A percentile compares a stretch with the other conserved stretches of the same genome.
These are phyloP conservation scores for Eupelmus urozonus DNA, from an alignment of 2,888 invertebrate species.

Conservation along the genomic window DNA sequence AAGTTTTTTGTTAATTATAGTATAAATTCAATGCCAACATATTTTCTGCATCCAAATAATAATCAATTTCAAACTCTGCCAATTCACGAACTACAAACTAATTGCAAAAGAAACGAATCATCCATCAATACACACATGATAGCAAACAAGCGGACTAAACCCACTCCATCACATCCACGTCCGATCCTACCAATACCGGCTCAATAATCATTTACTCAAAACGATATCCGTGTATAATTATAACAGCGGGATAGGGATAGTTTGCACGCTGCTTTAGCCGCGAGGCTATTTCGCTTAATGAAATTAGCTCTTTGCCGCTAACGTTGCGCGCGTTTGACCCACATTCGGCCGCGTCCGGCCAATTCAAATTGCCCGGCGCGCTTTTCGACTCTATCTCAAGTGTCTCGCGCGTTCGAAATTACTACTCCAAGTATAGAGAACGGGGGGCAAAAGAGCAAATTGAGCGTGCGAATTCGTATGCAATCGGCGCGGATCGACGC, in stretches of 20 bases:
- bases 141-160: background rate
- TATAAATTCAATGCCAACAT: too few relatives aligned
- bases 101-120: too few relatives aligned
- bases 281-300: conserved; percentile 32
- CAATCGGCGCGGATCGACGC: too few relatives aligned
- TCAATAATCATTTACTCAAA: conserved; percentile 16
- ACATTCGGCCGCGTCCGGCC: conserved; percentile 13
- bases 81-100: too few relatives aligned
- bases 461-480: background rate
- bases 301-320: conserved; percentile 21
- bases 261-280: conserved; percentile 4
- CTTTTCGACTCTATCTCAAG: conserved; percentile 32
- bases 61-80: too few relatives aligned
- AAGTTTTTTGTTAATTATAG: too few relatives aligned
- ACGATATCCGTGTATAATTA: conserved; percentile 14
- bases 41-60: too few relatives aligned
- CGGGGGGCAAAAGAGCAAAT: background rate
- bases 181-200: too few relatives aligned
- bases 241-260: background rate
- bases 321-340: background rate
- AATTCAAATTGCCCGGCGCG: conserved; percentile 25
- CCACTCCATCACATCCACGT: too few relatives aligned
- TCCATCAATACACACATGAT: too few relatives aligned
- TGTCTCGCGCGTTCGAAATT: conserved; percentile 21
- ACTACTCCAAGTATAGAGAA: background rate